Percentiles rank a stretch among this genome's conserved stretches.
Evolutionary conservation across 2,113 vertebrate genomes (phyloP).

Genomic region (Suncus etruscus): DNA sequence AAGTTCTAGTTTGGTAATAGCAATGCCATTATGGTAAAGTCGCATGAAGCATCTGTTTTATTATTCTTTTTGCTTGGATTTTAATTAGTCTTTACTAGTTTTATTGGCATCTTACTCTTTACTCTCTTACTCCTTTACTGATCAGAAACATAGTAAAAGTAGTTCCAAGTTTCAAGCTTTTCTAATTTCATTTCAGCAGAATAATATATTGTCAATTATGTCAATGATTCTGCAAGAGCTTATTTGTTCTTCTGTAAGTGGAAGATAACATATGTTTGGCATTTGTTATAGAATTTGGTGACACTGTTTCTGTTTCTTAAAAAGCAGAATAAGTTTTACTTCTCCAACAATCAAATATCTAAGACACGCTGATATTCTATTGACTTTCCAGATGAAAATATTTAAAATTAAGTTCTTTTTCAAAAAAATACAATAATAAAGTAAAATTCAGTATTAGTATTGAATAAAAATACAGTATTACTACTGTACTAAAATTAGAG

Average conservation of each 20-base stretch:
- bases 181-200: not conserved
- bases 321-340: constrained; percentile 27
- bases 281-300: constrained; percentile 68
- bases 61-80: constrained; percentile 10
- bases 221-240: constrained; percentile 36
- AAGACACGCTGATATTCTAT: constrained; percentile 38
- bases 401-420: constrained; percentile 55
- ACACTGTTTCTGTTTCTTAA: constrained; percentile 58
- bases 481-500: constrained; percentile 54
- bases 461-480: constrained; percentile 65
- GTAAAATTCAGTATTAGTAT: constrained; percentile 60
- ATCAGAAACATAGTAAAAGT: constrained; percentile 43
- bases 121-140: not conserved
- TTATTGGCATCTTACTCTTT: constrained; percentile 2
- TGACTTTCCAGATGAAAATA: constrained; percentile 61
- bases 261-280: constrained; percentile 60
- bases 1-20: not conserved
- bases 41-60: not conserved
- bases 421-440: constrained; percentile 64
- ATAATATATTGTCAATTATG: not conserved
- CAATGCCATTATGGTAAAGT: not conserved
- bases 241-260: constrained; percentile 63
- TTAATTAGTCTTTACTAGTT: constrained; percentile 28
- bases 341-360: constrained; percentile 64
- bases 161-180: constrained; percentile 45